A percentile compares a stretch with the other conserved stretches of the same genome.
Conservation (phyloP, 23 tunicate species). For the Diplosoma virens region DNA sequence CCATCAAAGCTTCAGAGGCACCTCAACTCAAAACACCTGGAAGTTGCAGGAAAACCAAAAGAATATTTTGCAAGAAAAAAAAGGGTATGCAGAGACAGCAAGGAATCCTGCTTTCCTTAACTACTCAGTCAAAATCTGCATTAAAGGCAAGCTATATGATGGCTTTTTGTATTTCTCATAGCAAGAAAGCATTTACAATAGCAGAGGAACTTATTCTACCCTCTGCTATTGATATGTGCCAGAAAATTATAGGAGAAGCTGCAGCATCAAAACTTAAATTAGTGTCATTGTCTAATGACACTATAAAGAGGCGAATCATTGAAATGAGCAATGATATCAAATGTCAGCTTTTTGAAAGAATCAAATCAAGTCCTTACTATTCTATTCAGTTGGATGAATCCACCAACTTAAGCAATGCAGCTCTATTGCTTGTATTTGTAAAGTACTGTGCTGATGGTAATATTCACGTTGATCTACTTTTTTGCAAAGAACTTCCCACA, state of each 20-base stretch:
- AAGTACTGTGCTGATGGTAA: constrained; percentile 26
- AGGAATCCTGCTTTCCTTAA: constrained; percentile 10
- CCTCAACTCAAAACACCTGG: background rate
- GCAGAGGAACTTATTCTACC: constrained; percentile 27
- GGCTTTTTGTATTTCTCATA: no score
- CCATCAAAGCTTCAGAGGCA: background rate
- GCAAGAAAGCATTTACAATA: constrained; percentile 6
- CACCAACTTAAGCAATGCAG: constrained; percentile 18
- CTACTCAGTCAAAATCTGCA: constrained; percentile 22
- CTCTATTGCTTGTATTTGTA: constrained; percentile 24
- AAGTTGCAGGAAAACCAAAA: background rate
- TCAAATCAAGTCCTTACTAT: background rate
- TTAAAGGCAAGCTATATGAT: background rate
- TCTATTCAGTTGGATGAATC: constrained; percentile 31
- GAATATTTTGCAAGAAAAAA: background rate
- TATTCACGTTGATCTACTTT: constrained; percentile 6
- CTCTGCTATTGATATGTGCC: background rate
- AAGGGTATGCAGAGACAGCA: constrained; percentile 2
- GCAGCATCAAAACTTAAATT: constrained; percentile 18
- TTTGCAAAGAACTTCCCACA: constrained; percentile 28
- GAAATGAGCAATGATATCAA: constrained; percentile 17
- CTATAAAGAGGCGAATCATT: constrained; percentile 24
- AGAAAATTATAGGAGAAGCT: background rate
- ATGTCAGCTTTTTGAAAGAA: constrained; percentile 14
- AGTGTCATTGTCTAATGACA: constrained; percentile 7